phyloP scores from a whole-genome alignment of 2,797 vertebrate species.

The Poliocrania exsul region DNA sequence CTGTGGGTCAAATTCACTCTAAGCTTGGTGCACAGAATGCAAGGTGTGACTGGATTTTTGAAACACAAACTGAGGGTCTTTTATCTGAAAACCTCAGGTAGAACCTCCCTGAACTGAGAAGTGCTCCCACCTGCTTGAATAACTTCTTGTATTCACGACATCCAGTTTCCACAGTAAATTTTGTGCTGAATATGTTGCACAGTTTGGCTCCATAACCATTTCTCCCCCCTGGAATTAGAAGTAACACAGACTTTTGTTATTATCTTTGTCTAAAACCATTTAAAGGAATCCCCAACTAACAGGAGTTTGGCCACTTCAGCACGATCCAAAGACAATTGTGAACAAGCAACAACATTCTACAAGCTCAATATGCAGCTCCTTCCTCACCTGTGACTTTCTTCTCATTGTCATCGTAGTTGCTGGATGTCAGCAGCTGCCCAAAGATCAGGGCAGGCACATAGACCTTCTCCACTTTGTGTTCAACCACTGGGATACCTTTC shows the following conservation, averaged over 20 bases:
- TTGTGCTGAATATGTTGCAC: constrained; percentile 98
- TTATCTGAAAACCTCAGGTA: neutral
- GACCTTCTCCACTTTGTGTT: constrained; percentile 97
- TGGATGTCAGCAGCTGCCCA: constrained; percentile 96
- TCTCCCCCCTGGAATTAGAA: constrained; percentile 86
- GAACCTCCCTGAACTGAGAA: neutral
- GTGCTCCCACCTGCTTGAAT: constrained; percentile 89
- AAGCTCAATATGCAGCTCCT: neutral
- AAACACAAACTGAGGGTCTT: neutral
- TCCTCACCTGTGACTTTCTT: constrained; percentile 96
- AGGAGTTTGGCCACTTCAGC: neutral
- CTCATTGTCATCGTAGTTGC: constrained; percentile 95
- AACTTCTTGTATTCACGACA: constrained; percentile 88
- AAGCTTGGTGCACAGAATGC: neutral
- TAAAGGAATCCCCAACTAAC: neutral
- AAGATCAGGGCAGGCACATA: constrained; percentile 97
- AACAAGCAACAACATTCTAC: neutral
- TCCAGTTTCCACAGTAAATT: constrained; percentile 95
- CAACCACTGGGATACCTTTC: constrained; percentile 96
- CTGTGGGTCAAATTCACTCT: neutral
- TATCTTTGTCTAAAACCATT: neutral
- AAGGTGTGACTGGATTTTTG: neutral
- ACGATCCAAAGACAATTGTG: neutral
- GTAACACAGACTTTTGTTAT: neutral
- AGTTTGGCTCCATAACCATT: constrained; percentile 98